Conservation (phyloP, 2,888 invertebrate species). For the Cryptophagus acutangulus region DNA sequence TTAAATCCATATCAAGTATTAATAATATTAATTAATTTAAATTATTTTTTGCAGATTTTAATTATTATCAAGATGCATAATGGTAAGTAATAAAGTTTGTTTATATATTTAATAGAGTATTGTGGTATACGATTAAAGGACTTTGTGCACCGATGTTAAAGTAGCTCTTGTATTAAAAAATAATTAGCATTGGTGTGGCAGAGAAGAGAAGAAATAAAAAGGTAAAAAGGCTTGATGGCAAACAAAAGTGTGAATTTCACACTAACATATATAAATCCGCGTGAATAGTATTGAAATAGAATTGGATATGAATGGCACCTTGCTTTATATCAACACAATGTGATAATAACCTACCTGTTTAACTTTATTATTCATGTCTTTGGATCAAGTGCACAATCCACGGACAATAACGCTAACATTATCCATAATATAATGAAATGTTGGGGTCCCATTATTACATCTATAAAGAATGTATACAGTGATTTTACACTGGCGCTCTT, state of each 20-base stretch:
- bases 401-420: conserved; percentile 46
- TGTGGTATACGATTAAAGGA: no score
- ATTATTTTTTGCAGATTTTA: no score
- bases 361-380: conserved; percentile 47
- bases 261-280: conserved; percentile 28
- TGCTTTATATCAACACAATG: conserved; percentile 44
- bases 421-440: conserved; percentile 47
- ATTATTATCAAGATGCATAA: no score
- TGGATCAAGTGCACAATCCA: conserved; percentile 47
- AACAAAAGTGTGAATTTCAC: conserved; percentile 36
- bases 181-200: no score
- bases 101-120: no score
- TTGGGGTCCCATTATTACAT: conserved; percentile 43
- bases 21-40: no score
- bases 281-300: conserved; percentile 27
- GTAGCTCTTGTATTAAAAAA: no score
- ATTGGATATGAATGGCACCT: conserved; percentile 39
- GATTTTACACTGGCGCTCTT: conserved; percentile 39
- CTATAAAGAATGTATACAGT: conserved; percentile 44
- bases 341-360: conserved; percentile 46
- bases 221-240: no score
- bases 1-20: no score
- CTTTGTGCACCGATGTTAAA: no score
- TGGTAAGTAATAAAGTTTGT: no score
- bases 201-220: no score